These are phyloP conservation scores for Turdus rufiventris DNA, from an alignment of 2,113 vertebrate genomes.

Conservation along the genomic window DNA sequence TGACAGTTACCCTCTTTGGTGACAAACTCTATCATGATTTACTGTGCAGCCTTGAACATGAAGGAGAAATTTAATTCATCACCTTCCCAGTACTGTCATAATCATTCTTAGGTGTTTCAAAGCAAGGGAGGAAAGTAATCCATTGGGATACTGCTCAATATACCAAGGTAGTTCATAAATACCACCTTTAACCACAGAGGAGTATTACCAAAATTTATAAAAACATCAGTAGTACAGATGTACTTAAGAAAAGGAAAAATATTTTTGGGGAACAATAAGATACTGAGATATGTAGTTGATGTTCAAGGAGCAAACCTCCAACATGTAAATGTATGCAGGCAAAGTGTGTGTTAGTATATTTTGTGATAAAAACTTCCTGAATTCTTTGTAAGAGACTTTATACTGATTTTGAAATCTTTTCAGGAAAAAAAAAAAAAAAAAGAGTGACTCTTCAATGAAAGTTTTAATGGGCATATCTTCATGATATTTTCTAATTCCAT, in stretches of 20 bases:
- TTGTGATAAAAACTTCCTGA: neutral
- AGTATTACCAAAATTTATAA: neutral
- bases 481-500: neutral
- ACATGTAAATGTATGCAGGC: neutral
- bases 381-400: neutral
- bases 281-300: neutral
- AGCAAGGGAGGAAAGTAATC: slow-evolving; percentile 18
- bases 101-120: neutral
- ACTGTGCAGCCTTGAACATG: neutral
- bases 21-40: neutral
- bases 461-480: neutral
- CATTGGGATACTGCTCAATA: neutral
- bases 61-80: neutral
- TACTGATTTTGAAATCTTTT: neutral
- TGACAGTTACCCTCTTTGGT: neutral
- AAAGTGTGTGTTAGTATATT: neutral
- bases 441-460: neutral
- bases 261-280: neutral
- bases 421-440: neutral
- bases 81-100: neutral
- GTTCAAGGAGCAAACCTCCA: neutral
- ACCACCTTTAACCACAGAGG: neutral
- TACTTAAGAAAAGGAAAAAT: neutral
- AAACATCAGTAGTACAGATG: neutral
- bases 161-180: neutral